phyloP scores from a whole-genome alignment of 1,140 invertebrate species.

The Aphis craccivora region DNA sequence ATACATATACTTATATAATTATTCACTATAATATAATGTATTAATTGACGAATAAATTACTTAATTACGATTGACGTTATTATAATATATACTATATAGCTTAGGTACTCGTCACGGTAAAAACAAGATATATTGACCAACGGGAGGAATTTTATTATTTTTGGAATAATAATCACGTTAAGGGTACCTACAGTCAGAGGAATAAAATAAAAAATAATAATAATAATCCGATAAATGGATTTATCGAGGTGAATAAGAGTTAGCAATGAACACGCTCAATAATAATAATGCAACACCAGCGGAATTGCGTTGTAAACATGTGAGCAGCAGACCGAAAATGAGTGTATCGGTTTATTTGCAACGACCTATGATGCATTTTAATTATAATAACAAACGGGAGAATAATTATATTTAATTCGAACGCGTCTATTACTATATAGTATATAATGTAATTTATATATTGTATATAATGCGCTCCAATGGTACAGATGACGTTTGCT shows the following conservation, averaged over 20 bases:
- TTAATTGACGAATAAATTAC: not conserved
- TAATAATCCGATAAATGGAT: not conserved
- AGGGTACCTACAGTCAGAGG: not conserved
- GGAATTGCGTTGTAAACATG: not conserved
- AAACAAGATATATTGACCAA: not conserved
- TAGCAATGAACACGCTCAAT: not conserved
- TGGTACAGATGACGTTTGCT: not conserved
- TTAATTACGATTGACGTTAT: not conserved
- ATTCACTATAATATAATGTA: not conserved
- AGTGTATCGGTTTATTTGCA: not conserved
- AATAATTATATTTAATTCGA: not conserved
- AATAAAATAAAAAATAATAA: not conserved
- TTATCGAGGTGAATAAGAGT: not conserved
- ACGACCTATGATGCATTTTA: not conserved
- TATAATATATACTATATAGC: no score
- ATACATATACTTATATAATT: not conserved
- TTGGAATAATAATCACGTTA: not conserved
- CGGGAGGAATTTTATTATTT: not conserved
- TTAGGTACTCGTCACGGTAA: not conserved
- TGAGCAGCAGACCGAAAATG: slow-evolving; percentile 27
- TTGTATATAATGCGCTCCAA: not conserved
- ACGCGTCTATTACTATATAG: not conserved
- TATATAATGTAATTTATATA: not conserved
- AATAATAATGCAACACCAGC: not conserved
- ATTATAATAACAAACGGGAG: slow-evolving; percentile 4